Conservation (phyloP, 1,140 invertebrate species). For the Oreohelix idahoensis region DNA sequence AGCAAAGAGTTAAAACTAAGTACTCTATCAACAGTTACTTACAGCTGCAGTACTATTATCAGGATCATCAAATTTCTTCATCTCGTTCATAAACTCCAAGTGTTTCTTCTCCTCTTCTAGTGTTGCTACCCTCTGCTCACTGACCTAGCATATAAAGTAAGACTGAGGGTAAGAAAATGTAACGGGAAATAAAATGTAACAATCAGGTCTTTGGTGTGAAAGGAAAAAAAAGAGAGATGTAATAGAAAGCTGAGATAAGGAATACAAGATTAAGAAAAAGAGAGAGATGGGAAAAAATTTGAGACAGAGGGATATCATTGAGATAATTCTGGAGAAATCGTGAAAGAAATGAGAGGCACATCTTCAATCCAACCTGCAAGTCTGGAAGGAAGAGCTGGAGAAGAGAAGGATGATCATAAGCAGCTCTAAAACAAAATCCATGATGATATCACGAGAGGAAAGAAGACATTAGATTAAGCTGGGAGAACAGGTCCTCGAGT, state of each 20-base stretch:
- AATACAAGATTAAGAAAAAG: not conserved
- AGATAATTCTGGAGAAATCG: not conserved
- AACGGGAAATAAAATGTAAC: not conserved
- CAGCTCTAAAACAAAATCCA: no score
- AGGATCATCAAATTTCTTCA: conserved; percentile 91
- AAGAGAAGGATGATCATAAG: no score
- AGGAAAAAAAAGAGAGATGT: conserved; percentile 25
- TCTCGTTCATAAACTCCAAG: conserved; percentile 96
- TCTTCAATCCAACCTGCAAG: no score
- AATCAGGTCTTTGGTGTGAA: not conserved
- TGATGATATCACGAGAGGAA: no score
- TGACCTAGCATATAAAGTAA: conserved; percentile 41
- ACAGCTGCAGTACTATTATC: conserved; percentile 56
- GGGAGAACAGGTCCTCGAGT: no score
- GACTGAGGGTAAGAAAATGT: not conserved
- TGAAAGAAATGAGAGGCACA: no score
- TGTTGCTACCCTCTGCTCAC: conserved; percentile 87
- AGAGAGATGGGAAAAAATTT: not conserved
- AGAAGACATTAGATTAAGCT: no score
- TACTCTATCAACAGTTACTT: not conserved
- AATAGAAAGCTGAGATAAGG: no score
- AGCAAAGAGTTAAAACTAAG: no score
- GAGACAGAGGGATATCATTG: conserved; percentile 7
- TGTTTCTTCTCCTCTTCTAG: conserved; percentile 99
- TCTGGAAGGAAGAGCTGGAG: no score